Conservation (phyloP, 2,888 invertebrate species). For the Deilephila porcellus region DNA sequence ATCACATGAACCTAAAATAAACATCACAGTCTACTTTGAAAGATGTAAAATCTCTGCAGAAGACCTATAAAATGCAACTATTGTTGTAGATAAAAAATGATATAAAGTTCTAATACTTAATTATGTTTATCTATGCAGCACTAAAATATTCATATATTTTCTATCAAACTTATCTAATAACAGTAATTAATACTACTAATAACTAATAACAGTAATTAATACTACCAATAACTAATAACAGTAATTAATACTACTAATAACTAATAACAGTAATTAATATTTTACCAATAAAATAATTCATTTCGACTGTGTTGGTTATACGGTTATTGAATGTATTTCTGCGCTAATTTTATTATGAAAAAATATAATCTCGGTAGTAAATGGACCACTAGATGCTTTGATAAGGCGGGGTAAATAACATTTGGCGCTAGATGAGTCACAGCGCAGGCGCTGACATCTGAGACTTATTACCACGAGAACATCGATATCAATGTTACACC, state of each 20-base stretch:
- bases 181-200: neutral
- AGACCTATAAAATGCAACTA: no score
- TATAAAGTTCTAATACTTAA: no score
- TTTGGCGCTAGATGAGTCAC: constrained; percentile 58
- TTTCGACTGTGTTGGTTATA: neutral
- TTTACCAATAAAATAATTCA: neutral
- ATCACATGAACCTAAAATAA: no score
- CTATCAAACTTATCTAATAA: neutral
- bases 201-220: neutral
- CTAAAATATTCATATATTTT: neutral
- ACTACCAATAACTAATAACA: neutral
- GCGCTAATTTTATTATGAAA: constrained; percentile 15
- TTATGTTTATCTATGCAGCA: neutral
- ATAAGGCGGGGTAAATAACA: constrained; percentile 55
- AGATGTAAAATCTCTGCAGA: no score
- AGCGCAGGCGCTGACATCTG: constrained; percentile 46
- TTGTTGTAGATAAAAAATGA: no score
- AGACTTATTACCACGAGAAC: constrained; percentile 37
- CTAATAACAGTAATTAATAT: neutral
- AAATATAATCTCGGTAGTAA: constrained; percentile 34
- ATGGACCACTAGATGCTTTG: constrained; percentile 45
- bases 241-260: neutral
- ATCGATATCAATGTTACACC: no score
- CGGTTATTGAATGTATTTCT: neutral
- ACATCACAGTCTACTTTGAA: no score